Conservation (phyloP, 2,888 invertebrate species). For the Cantharis rustica region DNA sequence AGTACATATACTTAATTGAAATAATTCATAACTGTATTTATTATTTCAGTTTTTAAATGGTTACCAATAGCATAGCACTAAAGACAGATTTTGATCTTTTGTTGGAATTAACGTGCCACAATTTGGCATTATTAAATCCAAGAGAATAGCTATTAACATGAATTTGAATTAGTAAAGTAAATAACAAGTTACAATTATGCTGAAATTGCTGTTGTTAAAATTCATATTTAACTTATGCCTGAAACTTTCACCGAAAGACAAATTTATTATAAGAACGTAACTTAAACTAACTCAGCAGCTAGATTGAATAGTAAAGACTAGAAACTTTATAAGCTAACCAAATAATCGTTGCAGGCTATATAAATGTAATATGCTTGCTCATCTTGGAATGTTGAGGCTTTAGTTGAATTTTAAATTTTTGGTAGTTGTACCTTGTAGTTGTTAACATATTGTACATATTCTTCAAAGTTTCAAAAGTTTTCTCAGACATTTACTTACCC, state of each 20-base stretch:
- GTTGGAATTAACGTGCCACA: neutral
- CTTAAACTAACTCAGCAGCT: neutral
- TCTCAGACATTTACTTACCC: neutral
- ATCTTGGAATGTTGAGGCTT: conserved; percentile 1
- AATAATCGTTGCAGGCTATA: conserved; percentile 5
- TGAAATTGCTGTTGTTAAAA: conserved; percentile 14
- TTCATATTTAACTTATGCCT: conserved; percentile 12
- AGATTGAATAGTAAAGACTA: conserved; percentile 5
- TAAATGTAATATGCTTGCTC: conserved; percentile 1
- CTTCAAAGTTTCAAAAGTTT: neutral
- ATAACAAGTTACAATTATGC: conserved; percentile 15
- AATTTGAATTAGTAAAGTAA: conserved; percentile 11
- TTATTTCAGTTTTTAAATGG: neutral
- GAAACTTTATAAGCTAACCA: conserved; percentile 2
- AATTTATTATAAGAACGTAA: conserved; percentile 1
- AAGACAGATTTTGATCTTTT: neutral
- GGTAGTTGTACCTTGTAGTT: neutral
- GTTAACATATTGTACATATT: neutral
- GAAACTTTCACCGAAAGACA: conserved; percentile 8
- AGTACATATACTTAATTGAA: no score
- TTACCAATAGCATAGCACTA: neutral
- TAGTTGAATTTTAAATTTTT: neutral
- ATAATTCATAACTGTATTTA: no score
- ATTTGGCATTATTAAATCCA: neutral
- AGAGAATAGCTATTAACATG: neutral